phyloP scores from a whole-genome alignment of 2,888 invertebrate genomes.

The Brenthis hecate region DNA sequence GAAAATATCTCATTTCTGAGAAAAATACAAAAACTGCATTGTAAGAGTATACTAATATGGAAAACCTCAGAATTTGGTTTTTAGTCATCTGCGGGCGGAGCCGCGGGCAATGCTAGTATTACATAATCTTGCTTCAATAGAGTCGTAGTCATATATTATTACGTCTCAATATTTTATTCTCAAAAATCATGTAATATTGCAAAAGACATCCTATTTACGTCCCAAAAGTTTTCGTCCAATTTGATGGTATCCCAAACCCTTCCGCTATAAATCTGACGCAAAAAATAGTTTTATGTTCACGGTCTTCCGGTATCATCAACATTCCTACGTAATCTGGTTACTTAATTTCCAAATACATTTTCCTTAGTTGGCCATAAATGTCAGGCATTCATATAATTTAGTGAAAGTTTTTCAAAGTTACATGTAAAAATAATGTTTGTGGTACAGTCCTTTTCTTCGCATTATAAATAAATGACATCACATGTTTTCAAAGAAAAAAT shows the following conservation, averaged over 20 bases:
- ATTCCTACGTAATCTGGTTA: constrained; percentile 67
- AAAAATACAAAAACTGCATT: too few species aligned
- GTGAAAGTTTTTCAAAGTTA: constrained; percentile 56
- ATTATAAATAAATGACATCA: constrained; percentile 68
- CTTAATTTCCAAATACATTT: constrained; percentile 73
- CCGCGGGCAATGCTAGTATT: too few species aligned
- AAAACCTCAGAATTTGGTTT: too few species aligned
- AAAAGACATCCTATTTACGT: constrained; percentile 40
- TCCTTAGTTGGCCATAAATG: constrained; percentile 69
- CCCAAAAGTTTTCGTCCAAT: constrained; percentile 50
- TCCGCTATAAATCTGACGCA: constrained; percentile 64
- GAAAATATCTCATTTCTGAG: too few species aligned
- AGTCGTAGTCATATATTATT: background rate
- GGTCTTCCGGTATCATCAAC: constrained; percentile 66
- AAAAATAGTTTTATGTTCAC: constrained; percentile 69
- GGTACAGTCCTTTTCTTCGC: constrained; percentile 41
- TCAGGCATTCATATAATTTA: constrained; percentile 48
- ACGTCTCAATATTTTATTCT: constrained; percentile 5
- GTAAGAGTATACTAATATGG: too few species aligned
- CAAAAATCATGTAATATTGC: constrained; percentile 10
- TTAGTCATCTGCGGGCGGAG: too few species aligned
- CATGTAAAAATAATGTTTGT: constrained; percentile 35
- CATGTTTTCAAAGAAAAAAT: constrained; percentile 65
- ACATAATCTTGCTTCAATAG: too few species aligned
- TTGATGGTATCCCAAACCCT: constrained; percentile 59